Evolutionary conservation across 2,888 invertebrate genomes (phyloP).

Genomic region (Nesidiocoris tenuis): DNA sequence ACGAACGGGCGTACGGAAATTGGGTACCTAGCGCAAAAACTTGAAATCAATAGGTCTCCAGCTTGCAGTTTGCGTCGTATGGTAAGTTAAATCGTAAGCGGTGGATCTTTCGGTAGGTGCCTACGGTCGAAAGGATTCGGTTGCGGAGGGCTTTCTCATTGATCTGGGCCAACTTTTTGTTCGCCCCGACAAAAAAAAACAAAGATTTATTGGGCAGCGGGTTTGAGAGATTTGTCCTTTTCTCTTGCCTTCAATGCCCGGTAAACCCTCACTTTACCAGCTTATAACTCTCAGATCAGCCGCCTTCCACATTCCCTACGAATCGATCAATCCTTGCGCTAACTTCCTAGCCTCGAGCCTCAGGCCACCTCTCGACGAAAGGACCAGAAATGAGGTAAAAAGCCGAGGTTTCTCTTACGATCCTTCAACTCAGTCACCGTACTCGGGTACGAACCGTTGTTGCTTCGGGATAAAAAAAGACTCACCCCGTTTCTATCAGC

Average conservation of each 20-base stretch:
- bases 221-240: conserved; percentile 27
- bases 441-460: too few relatives aligned
- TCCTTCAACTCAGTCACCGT: neutral
- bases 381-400: neutral
- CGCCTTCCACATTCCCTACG: neutral
- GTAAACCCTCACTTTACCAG: neutral
- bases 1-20: too few relatives aligned
- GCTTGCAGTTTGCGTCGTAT: neutral
- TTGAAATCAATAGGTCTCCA: neutral
- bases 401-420: neutral
- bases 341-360: neutral
- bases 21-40: neutral
- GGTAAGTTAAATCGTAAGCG: neutral
- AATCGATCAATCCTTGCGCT: neutral
- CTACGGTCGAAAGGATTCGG: neutral
- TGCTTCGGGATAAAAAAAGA: too few relatives aligned
- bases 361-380: neutral
- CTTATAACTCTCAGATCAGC: neutral
- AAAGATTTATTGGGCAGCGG: neutral
- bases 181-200: neutral
- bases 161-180: neutral
- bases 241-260: conserved; percentile 30
- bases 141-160: neutral
- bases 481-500: too few relatives aligned
- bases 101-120: neutral